These are phyloP conservation scores for Calidris pugnax DNA, from an alignment of 2,113 vertebrate species.

Conservation along the genomic window DNA sequence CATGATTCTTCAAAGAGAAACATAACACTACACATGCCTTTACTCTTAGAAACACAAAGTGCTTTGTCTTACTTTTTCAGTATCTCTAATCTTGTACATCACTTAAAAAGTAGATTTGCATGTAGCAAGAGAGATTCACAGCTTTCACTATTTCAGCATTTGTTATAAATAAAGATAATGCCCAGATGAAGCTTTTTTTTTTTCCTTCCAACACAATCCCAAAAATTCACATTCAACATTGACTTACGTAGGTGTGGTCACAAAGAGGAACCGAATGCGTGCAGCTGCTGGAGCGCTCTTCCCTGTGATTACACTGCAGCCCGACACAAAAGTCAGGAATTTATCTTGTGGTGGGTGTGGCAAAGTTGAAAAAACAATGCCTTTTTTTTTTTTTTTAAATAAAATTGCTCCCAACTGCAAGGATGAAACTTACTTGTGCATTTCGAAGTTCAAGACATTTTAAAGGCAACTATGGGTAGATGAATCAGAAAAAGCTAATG, in stretches of 20 bases:
- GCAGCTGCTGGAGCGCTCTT: slow-evolving; percentile 5
- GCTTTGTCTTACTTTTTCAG: not conserved
- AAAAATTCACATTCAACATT: not conserved
- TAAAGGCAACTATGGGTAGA: not conserved
- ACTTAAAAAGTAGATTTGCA: not conserved
- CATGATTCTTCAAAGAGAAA: not conserved
- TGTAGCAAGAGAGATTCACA: not conserved
- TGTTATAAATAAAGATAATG: not conserved
- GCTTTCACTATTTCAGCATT: not conserved
- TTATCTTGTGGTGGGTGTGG: not conserved
- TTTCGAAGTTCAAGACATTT: not conserved
- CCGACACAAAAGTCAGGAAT: not conserved
- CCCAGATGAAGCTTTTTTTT: not conserved
- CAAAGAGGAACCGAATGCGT: not conserved
- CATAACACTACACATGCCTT: not conserved
- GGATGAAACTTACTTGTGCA: not conserved
- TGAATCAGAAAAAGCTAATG: not conserved
- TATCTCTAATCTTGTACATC: not conserved
- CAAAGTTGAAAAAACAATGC: not conserved
- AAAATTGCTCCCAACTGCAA: not conserved
- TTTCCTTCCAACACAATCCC: not conserved
- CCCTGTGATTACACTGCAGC: not conserved
- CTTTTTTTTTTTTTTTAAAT: not conserved
- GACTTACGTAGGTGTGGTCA: slow-evolving; percentile 3
- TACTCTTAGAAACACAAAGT: not conserved